Percentiles rank a stretch among this genome's conserved stretches.
phyloP scores from a whole-genome alignment of 2,797 vertebrate species.

The Lerista edwardsae region DNA sequence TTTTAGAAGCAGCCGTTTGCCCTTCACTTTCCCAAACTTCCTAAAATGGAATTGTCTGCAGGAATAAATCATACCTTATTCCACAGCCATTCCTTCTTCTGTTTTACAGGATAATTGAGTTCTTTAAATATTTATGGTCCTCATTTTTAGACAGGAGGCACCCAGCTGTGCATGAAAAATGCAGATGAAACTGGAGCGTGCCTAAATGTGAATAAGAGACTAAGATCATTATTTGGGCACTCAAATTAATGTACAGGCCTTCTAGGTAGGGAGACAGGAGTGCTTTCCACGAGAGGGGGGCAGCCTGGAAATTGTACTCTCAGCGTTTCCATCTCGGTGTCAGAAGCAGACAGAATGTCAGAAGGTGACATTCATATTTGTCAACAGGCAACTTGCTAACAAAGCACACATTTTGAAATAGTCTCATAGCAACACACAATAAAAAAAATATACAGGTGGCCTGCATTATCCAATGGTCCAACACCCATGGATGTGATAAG shows the following conservation, averaged over 20 bases:
- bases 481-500: too few species aligned
- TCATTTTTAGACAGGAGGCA: slow-evolving; percentile 35
- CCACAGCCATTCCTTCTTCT: slow-evolving; percentile 11
- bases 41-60: slow-evolving; percentile 31
- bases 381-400: not conserved
- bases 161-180: slow-evolving; percentile 36
- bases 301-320: not conserved
- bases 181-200: slow-evolving; percentile 7
- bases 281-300: not conserved
- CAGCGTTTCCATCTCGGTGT: not conserved
- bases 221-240: slow-evolving; percentile 18
- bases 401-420: not conserved
- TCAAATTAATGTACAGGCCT: slow-evolving; percentile 20
- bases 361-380: not conserved
- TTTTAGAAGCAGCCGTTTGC: slow-evolving; percentile 27
- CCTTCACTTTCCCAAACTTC: slow-evolving; percentile 9
- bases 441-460: too few species aligned
- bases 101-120: slow-evolving; percentile 33
- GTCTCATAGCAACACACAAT: too few species aligned
- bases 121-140: slow-evolving; percentile 33
- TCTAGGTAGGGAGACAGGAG: not conserved
- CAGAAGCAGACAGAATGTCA: not conserved
- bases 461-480: too few species aligned
- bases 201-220: slow-evolving; percentile 20
- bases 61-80: slow-evolving; percentile 23